phyloP scores from a whole-genome alignment of 2,797 vertebrate species.

The Anableps anableps region DNA sequence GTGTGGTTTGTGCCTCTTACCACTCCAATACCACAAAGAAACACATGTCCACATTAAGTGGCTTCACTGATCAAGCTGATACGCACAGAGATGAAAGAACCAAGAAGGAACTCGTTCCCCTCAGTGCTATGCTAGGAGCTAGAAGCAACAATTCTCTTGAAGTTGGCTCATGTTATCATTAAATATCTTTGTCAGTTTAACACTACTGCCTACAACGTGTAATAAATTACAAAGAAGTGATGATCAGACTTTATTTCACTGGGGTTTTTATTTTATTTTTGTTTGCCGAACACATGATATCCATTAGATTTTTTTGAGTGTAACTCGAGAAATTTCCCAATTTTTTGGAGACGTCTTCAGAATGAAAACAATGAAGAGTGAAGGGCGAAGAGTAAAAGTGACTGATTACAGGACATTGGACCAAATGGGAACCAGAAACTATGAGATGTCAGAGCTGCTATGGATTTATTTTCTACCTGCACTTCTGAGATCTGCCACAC shows the following conservation, averaged over 20 bases:
- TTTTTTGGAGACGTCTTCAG: conserved; percentile 40
- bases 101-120: conserved; percentile 17
- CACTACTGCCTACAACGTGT: conserved; percentile 12
- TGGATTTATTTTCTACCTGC: conserved; percentile 76
- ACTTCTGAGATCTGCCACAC: conserved; percentile 72
- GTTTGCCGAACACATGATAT: conserved; percentile 37
- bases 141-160: conserved; percentile 46
- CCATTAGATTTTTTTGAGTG: not conserved
- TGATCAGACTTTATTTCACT: conserved; percentile 25
- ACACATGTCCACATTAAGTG: conserved; percentile 69
- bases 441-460: conserved; percentile 66
- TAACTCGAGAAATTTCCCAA: conserved; percentile 22
- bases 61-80: conserved; percentile 66
- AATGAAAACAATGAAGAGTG: conserved; percentile 50
- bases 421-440: conserved; percentile 79
- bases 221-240: conserved; percentile 27
- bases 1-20: conserved; percentile 47
- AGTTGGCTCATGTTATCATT: conserved; percentile 40
- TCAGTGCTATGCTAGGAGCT: conserved; percentile 42
- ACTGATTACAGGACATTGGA: conserved; percentile 68
- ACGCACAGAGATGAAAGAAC: conserved; percentile 59
- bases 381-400: conserved; percentile 54
- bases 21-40: conserved; percentile 55
- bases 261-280: too few species aligned
- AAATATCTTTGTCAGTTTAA: conserved; percentile 38